phyloP scores from a whole-genome alignment of 2,113 vertebrate species.

The Neotragus pygmaeus region DNA sequence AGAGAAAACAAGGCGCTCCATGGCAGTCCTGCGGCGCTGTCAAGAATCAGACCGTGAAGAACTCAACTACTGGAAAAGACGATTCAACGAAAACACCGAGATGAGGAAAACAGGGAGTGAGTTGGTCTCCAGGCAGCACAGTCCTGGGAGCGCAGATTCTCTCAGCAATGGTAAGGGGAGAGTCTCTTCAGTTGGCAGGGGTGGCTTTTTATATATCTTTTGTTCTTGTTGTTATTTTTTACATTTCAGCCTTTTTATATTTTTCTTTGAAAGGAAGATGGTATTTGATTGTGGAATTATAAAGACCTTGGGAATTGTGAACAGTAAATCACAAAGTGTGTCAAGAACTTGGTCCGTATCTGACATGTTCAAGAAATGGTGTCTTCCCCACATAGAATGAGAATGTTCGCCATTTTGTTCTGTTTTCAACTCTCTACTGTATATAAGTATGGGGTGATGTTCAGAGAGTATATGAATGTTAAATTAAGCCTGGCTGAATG shows the following conservation, averaged over 20 bases:
- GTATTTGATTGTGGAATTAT: background rate
- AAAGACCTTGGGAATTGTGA: background rate
- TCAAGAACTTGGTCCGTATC: background rate
- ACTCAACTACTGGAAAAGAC: constrained; percentile 95
- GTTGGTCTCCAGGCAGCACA: constrained; percentile 89
- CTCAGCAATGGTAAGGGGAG: constrained; percentile 82
- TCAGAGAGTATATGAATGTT: background rate
- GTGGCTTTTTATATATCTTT: background rate
- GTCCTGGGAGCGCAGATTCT: constrained; percentile 88
- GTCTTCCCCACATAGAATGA: background rate
- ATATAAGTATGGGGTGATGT: background rate
- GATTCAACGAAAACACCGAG: constrained; percentile 92
- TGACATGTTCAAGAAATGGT: background rate
- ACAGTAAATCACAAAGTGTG: background rate
- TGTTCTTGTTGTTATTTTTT: background rate
- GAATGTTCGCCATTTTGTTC: background rate
- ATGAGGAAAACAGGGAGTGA: constrained; percentile 85
- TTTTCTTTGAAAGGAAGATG: background rate
- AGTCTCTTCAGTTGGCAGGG: background rate
- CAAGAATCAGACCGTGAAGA: constrained; percentile 97
- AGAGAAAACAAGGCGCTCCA: constrained; percentile 95
- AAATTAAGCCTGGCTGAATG: background rate
- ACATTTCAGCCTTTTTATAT: background rate
- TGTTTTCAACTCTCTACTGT: background rate
- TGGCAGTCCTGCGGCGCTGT: constrained; percentile 94